Base-by-base conservation (phyloP, 1,140 invertebrate genomes). In the Cyphomyrmex costatus region DNA sequence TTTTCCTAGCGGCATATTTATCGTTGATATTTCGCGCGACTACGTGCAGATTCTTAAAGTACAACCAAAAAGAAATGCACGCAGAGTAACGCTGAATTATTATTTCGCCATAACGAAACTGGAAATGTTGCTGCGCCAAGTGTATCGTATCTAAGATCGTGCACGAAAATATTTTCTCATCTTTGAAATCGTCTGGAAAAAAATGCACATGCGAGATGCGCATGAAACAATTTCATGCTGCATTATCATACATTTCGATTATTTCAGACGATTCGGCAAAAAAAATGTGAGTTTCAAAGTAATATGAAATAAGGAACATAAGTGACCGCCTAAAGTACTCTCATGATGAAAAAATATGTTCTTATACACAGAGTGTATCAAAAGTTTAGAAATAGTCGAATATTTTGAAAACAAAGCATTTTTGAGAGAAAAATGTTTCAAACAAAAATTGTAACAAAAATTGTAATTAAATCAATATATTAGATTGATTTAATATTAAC, bases 1-100 rank as follows among this genome's bases (percentile, higher is more conserved):
- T 85, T 61, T 73, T 42, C 53, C 61, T 33, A n/a, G n/a, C 24
- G 24, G 46, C 16, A 71, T 78, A 63, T 88, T 78, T 86, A 85
- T 86, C 58, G 65, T 77, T 70, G 66, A 60, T 76, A 77, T 12
- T 8, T 5, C 12, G n/a, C n/a, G n/a, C n/a, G 10, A 27, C 8
- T 24, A 58, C 56, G 46, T 60, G 7, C 7, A 61, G 14, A 2
- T 30, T 61, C 73, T 83, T 56, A 65, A 19, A n/a, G 21, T 12
- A 7, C 42, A 27, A 30, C 14, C 27, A 51, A 68, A 79, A 61
- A 78, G 74, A 84, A 63, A 87, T 24, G 49, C 46, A 30, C 21
- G 24, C 49, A 36, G 58, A 65, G 16, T 58, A 85, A 77, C 58
- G 42, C 84, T 73, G 30, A 77, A 76, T 70, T 33, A 71, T 51